Conservation (phyloP, 1,140 invertebrate species). For the Tetranychus cinnabarinus region DNA sequence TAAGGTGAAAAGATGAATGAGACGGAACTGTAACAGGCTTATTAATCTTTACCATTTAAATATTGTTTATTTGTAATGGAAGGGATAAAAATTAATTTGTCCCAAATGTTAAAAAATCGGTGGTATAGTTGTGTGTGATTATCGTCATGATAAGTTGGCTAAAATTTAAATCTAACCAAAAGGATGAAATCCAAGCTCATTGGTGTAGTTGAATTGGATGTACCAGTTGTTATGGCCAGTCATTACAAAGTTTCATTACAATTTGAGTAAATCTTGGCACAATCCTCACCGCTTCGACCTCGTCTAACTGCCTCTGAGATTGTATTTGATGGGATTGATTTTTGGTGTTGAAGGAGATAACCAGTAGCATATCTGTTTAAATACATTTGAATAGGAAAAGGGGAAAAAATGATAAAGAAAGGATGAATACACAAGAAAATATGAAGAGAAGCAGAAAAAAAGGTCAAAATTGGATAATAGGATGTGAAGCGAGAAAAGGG, state of each 20-base stretch:
- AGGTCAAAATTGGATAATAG: neutral
- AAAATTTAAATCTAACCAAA: too few species aligned
- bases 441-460: neutral
- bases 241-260: neutral
- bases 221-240: neutral
- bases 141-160: too few species aligned
- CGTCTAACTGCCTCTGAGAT: slow-evolving; percentile 41
- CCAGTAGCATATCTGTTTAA: slow-evolving; percentile 51
- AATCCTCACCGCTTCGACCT: slow-evolving; percentile 57
- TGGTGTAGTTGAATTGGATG: too few species aligned
- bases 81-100: too few species aligned
- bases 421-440: neutral
- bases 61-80: too few species aligned
- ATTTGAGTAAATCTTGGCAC: slow-evolving; percentile 17
- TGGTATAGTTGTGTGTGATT: too few species aligned
- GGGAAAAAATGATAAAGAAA: neutral
- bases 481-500: neutral
- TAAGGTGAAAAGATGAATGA: too few species aligned
- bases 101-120: too few species aligned
- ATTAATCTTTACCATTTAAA: too few species aligned
- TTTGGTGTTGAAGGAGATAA: slow-evolving; percentile 45
- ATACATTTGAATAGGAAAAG: neutral
- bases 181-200: too few species aligned
- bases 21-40: too few species aligned
- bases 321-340: slow-evolving; percentile 35